Evolutionary conservation across 2,113 vertebrate species (phyloP).

Genomic region (Perca fluviatilis): DNA sequence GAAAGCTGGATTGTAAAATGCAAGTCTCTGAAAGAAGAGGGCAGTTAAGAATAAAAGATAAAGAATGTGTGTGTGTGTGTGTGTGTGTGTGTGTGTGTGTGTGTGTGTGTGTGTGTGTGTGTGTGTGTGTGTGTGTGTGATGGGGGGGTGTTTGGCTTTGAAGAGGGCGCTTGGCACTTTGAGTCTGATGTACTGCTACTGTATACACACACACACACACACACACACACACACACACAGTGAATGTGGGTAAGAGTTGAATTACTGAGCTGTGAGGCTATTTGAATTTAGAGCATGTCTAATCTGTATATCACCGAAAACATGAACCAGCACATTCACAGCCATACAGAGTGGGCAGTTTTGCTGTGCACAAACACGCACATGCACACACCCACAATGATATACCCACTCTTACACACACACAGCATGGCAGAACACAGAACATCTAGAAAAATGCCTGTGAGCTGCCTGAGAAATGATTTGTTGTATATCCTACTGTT

Average conservation of each 20-base stretch:
- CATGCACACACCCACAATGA: neutral
- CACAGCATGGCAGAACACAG: constrained; percentile 1
- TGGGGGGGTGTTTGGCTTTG: neutral
- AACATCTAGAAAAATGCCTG: constrained; percentile 43
- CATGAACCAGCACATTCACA: constrained; percentile 41
- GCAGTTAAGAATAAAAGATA: constrained; percentile 59
- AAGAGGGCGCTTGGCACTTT: constrained; percentile 5
- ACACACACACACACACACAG: neutral
- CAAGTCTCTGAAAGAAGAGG: constrained; percentile 41
- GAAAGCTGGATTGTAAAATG: constrained; percentile 50
- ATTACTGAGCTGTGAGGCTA: constrained; percentile 48
- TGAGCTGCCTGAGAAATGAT: constrained; percentile 49
- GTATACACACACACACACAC: neutral
- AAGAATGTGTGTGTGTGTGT: constrained; percentile 9
- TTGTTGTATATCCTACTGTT: constrained; percentile 42
- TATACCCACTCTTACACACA: neutral
- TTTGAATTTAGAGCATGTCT: constrained; percentile 66
- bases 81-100: constrained; percentile 26
- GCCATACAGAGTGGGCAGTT: constrained; percentile 39
- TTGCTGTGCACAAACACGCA: constrained; percentile 11
- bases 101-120: constrained; percentile 21
- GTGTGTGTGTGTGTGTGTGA: neutral
- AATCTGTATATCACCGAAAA: constrained; percentile 61
- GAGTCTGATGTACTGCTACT: constrained; percentile 49
- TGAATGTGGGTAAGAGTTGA: constrained; percentile 24